A percentile compares a stretch with the other conserved stretches of the same genome.
Evolutionary conservation across 2,797 vertebrate species (phyloP).

Genomic region (Monodelphis domestica): DNA sequence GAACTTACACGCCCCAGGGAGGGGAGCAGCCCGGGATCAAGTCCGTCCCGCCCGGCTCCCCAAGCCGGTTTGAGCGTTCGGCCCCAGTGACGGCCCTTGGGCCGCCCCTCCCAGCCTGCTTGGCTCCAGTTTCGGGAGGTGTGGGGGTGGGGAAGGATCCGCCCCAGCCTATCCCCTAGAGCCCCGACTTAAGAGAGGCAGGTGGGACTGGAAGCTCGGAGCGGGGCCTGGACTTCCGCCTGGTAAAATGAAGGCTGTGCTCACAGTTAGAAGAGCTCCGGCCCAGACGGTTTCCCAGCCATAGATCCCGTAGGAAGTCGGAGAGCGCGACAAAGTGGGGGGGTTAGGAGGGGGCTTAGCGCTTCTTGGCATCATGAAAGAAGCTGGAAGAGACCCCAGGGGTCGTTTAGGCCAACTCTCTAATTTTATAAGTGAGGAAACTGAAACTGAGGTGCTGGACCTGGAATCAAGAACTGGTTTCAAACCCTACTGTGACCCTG

Average conservation of each 20-base stretch:
- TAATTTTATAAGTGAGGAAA: background rate
- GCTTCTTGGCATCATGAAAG: background rate
- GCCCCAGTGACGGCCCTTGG: background rate
- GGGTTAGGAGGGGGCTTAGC: background rate
- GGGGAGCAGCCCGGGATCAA: background rate
- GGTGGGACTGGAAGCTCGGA: no score
- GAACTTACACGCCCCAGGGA: background rate
- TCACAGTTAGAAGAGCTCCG: background rate
- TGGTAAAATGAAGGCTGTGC: no score
- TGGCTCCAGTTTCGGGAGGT: background rate
- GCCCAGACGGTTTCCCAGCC: no score
- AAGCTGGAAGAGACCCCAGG: background rate
- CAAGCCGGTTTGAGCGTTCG: background rate
- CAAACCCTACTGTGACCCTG: background rate
- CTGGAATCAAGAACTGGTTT: background rate
- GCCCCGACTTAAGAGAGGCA: background rate
- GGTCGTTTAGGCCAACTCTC: background rate
- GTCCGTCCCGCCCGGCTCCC: background rate
- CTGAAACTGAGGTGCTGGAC: no score
- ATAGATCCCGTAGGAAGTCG: background rate
- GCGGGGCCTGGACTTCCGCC: no score
- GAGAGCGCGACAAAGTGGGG: background rate
- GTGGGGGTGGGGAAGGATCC: background rate
- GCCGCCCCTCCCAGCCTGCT: background rate
- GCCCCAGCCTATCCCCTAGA: no score